Percentiles rank a stretch among this genome's conserved stretches.
These are phyloP conservation scores for Drosophila algonquin DNA, from an alignment of 2,888 invertebrate species.

Conservation along the genomic window DNA sequence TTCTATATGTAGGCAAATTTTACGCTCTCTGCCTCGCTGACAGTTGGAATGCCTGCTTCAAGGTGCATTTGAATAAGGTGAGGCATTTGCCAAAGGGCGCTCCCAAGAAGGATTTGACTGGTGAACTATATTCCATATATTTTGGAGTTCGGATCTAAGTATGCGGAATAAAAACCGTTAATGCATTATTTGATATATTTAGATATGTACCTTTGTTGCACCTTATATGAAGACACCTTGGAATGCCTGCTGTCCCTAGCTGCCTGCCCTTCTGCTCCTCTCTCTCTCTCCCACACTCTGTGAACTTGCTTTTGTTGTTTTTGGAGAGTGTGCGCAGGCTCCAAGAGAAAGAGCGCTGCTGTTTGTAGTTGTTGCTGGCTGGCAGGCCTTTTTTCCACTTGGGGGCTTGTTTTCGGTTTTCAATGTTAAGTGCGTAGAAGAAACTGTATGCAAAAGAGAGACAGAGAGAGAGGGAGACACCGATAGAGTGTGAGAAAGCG, in stretches of 20 bases:
- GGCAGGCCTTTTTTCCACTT: conserved; percentile 64
- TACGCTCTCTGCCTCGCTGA: conserved; percentile 4
- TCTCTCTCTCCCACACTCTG: conserved; percentile 5
- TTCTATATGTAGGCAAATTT: conserved; percentile 40
- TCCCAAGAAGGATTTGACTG: neutral
- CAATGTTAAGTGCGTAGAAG: conserved; percentile 72
- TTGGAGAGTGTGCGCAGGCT: conserved; percentile 50
- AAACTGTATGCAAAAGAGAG: conserved; percentile 32
- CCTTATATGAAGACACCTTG: neutral
- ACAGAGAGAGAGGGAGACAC: neutral
- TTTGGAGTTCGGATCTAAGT: too few relatives aligned
- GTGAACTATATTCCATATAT: neutral
- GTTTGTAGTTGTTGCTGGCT: conserved; percentile 25
- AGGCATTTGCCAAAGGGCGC: neutral
- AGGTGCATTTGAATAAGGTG: neutral
- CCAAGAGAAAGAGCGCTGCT: conserved; percentile 40
- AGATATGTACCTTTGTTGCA: too few relatives aligned
- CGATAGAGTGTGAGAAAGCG: conserved; percentile 35
- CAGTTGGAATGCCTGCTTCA: neutral
- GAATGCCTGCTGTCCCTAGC: neutral
- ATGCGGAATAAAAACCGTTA: too few relatives aligned
- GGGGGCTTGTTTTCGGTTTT: conserved; percentile 78
- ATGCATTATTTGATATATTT: neutral
- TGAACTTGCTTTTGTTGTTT: conserved; percentile 8
- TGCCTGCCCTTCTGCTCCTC: neutral